A percentile compares a stretch with the other conserved stretches of the same genome.
These are phyloP conservation scores for Hofmannophila pseudospretella DNA, from an alignment of 2,888 invertebrate species.

Conservation along the genomic window DNA sequence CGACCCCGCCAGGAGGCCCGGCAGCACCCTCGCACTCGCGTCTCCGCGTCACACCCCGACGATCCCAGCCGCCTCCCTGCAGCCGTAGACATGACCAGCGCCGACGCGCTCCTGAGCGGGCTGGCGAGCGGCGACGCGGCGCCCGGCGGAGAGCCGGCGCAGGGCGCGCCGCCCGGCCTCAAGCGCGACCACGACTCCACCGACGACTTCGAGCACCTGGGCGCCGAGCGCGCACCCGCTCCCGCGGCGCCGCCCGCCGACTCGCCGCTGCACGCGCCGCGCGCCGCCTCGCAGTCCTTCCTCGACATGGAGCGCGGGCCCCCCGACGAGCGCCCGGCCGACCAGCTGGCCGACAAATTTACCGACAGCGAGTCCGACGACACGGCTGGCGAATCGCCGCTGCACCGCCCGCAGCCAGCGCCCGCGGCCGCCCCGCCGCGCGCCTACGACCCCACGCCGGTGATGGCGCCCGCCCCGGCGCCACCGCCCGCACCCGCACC, in stretches of 20 bases:
- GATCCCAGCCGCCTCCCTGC: constrained; percentile 29
- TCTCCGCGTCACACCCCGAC: constrained; percentile 50
- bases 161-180: constrained; percentile 29
- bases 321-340: constrained; percentile 43
- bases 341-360: constrained; percentile 74
- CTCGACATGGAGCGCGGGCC: constrained; percentile 71
- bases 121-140: constrained; percentile 53
- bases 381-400: constrained; percentile 62
- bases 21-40: constrained; percentile 56
- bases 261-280: constrained; percentile 44
- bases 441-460: constrained; percentile 18
- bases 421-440: constrained; percentile 17
- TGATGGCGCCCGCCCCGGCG: constrained; percentile 32
- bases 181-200: constrained; percentile 83
- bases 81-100: constrained; percentile 46
- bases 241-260: constrained; percentile 28
- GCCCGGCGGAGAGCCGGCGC: constrained; percentile 17
- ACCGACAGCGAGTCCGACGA: constrained; percentile 79
- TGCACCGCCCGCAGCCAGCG: constrained; percentile 46
- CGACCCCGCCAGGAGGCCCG: constrained; percentile 57
- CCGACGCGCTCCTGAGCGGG: constrained; percentile 52
- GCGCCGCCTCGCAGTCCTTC: constrained; percentile 58
- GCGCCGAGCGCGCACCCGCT: constrained; percentile 70
- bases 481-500: constrained; percentile 16
- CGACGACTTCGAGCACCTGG: constrained; percentile 86